These are phyloP conservation scores for Diplosoma virens DNA, from an alignment of 23 tunicate species.

Conservation along the genomic window DNA sequence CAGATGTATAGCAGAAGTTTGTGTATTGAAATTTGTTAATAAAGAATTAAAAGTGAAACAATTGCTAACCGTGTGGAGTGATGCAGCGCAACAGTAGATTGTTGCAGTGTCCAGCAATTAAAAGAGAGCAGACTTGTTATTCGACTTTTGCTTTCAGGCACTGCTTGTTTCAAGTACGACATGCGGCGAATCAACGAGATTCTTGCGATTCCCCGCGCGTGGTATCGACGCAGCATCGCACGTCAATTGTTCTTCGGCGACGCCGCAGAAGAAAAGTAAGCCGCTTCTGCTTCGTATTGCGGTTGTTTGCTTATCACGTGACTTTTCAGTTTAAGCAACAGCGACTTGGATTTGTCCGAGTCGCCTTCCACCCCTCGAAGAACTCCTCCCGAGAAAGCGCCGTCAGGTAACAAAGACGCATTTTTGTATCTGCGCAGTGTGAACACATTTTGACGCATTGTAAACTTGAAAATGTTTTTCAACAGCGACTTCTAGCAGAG, in stretches of 20 bases:
- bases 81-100: too few relatives aligned
- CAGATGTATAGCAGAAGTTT: too few relatives aligned
- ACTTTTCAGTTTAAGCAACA: not conserved
- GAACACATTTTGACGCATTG: too few relatives aligned
- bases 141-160: slow-evolving; percentile 40
- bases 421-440: too few relatives aligned
- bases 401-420: too few relatives aligned
- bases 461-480: too few relatives aligned
- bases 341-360: not conserved
- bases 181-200: slow-evolving; percentile 89
- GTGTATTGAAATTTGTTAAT: too few relatives aligned
- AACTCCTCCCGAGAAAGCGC: not conserved
- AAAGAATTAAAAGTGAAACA: too few relatives aligned
- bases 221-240: slow-evolving; percentile 91
- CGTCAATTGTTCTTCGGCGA: slow-evolving; percentile 92
- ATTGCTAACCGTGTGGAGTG: too few relatives aligned
- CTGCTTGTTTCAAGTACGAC: slow-evolving; percentile 93
- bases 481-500: not conserved
- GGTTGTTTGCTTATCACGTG: too few relatives aligned
- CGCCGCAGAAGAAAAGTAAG: slow-evolving; percentile 20
- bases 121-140: not conserved
- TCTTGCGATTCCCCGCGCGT: slow-evolving; percentile 85
- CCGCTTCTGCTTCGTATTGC: not conserved
- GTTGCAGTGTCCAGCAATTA: too few relatives aligned
- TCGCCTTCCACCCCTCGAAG: not conserved